Evolutionary conservation across 1,140 invertebrate species (phyloP), one percentile per base, ranked within the genome.

Genomic region (Mesaphorura yosii): DNA sequence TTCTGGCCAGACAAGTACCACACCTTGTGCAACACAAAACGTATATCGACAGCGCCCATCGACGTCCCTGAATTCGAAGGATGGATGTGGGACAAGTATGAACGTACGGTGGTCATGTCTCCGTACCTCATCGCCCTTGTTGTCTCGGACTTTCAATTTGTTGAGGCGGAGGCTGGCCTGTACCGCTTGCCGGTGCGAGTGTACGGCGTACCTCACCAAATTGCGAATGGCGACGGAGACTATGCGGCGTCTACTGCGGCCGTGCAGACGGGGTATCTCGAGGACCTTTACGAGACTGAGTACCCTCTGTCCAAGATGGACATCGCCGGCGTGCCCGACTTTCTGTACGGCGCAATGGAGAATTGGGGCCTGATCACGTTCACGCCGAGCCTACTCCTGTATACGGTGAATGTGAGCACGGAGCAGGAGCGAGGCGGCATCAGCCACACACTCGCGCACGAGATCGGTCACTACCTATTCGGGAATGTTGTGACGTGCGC

Each of bases 401-500:
- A 52, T 28, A 20, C 45, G n/a, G 39, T 41, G 6, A 41, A 41
- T 10, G 50, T 39, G 22, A 25, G 6, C 4, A 52, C 39, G 3
- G 50, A 52, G 45, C 37, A 38, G 20, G 48, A 56, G 15, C 25
- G 54, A n/a, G 22, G 12, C 15, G 12, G 15, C 2, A 27, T 56
- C 5, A 51, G 45, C 26, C 19, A 46, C 26, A 31, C 51, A 1
- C 15, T 56, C 5, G 48, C 23, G 10, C 54, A 56, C 47, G 54
- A 56, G 26, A 19, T 56, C 3, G 41, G 29, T 22, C 54, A 74
- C 64, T 65, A 76, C 69, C 80, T 77, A 77, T 79, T 79, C 63
- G 77, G 78, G 27, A 78, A 79, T 63, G 60, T 76, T 25, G 77
- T 79, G 7, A 77, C 76, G 66, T 47, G 41, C 2, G 29, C 55